Base-by-base conservation (phyloP, 2,797 vertebrate genomes). In the Anableps anableps region DNA sequence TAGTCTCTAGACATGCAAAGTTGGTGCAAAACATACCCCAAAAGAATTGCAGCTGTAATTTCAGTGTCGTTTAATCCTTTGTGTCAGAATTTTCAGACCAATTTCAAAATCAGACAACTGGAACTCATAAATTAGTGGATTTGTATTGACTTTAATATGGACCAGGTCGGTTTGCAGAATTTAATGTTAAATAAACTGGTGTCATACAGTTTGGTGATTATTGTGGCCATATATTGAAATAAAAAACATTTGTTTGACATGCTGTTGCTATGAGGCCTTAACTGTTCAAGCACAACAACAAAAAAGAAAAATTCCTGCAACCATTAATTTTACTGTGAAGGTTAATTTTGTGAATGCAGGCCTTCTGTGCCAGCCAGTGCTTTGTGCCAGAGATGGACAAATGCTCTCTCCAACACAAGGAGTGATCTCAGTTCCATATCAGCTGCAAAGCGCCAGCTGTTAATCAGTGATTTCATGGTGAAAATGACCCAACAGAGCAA, bases 401-500 rank as follows among this genome's bases (percentile, higher is more conserved):
- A 47, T 29, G 43, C n/a, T 47, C 43, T 45, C 41, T 71, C 60
- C 9, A 58, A 38, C 29, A 78, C 50, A 83, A 84, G 64, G 6
- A 60, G 43, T 78, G 64, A 31, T 71, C 72, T 1, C 21, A 64
- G 48, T 81, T 51, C 17, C 70, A 73, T 36, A 79, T 1, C 19
- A 60, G 58, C 83, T 58, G 19, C 76, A 79, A 41, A 80, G 51
- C 26, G 81, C 36, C 81, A 45, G 58, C 58, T 50, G 29, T 85
- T 84, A 74, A 31, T 73, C 66, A 60, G 68, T 84, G 77, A 81
- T 66, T 75, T 81, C 70, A 74, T 80, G 82, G 84, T 84, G 87
- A 88, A 72, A 90, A 78, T 88, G 81, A 92, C 87, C 87, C 45
- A 82, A 82, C 62, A 45, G 41, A 72, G 53, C 26, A 75, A 68